Percentiles rank a stretch among this genome's conserved stretches.
Conservation (phyloP, 2,888 invertebrate species). For the Neuroscelio doddi region DNA sequence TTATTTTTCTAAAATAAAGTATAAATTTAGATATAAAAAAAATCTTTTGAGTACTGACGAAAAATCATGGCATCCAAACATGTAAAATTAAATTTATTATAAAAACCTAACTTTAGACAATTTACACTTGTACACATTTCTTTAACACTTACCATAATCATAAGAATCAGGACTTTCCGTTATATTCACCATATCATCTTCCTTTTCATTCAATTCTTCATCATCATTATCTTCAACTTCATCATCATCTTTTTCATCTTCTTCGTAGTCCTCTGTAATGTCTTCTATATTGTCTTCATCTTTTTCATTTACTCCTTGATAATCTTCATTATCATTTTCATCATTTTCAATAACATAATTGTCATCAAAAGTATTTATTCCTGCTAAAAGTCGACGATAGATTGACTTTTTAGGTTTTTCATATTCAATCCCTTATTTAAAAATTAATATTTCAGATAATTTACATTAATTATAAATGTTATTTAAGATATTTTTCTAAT, state of each 20-base stretch:
- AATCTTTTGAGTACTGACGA: no score
- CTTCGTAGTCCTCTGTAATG: conserved; percentile 41
- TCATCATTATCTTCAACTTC: conserved; percentile 11
- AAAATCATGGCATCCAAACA: no score
- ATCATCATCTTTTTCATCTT: conserved; percentile 37
- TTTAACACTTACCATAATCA: neutral
- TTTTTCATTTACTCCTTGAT: neutral
- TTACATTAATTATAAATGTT: no score
- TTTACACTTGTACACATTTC: neutral
- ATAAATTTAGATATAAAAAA: no score
- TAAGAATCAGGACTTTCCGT: neutral
- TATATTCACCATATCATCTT: conserved; percentile 10
- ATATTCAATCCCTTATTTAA: no score
- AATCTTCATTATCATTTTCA: neutral
- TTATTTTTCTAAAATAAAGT: no score
- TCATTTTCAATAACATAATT: conserved; percentile 17
- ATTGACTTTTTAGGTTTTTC: neutral
- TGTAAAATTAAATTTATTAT: no score
- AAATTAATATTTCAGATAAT: no score
- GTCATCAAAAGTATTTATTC: conserved; percentile 13
- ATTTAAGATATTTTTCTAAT: no score
- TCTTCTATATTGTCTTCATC: conserved; percentile 10
- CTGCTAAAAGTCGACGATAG: neutral
- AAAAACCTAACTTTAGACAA: no score
- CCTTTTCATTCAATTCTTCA: conserved; percentile 20